phyloP scores from a whole-genome alignment of 2,113 vertebrate genomes.

The Enhydra lutris region DNA sequence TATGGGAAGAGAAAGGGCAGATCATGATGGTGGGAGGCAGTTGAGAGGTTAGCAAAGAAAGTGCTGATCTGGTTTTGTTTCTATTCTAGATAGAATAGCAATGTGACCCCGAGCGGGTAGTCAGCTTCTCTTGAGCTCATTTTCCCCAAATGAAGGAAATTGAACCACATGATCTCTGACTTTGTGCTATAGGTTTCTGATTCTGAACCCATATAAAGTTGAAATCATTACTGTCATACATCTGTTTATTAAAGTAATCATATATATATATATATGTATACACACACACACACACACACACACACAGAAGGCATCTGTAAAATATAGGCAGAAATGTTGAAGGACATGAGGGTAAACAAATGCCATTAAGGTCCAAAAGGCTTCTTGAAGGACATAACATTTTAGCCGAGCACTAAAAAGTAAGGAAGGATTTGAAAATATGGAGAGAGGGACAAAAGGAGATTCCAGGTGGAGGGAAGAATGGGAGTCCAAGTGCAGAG shows the following conservation, averaged over 20 bases:
- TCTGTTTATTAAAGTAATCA: neutral
- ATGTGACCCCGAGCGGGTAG: neutral
- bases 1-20: neutral
- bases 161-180: neutral
- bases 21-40: neutral
- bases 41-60: neutral
- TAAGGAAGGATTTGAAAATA: neutral
- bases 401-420: neutral
- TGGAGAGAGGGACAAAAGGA: neutral
- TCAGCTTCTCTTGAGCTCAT: neutral
- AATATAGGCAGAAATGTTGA: neutral
- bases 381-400: neutral
- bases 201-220: neutral
- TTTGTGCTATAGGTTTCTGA: slow-evolving; percentile 14
- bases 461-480: neutral
- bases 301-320: neutral
- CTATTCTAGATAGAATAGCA: slow-evolving; percentile 20
- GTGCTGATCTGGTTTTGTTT: slow-evolving; percentile 27
- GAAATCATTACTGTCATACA: neutral
- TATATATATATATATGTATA: no score
- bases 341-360: neutral
- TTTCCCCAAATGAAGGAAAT: neutral
- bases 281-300: neutral
- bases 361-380: neutral
- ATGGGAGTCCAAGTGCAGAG: neutral